Evolutionary conservation across 1,140 invertebrate species (phyloP), one percentile per base, ranked within the genome.

Genomic region (Helicoverpa armigera): DNA sequence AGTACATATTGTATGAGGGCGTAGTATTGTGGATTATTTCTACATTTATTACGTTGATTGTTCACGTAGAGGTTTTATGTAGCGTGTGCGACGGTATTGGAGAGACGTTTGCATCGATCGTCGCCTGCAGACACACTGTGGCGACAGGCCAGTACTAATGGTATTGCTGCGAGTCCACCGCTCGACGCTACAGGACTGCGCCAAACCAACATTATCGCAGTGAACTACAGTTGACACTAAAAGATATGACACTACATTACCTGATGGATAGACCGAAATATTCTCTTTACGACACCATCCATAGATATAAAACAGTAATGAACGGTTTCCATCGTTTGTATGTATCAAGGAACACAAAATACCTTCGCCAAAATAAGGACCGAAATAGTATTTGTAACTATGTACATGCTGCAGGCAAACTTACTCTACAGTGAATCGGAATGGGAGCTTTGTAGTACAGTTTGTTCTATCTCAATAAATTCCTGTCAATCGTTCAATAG

Each of bases 61-160:
- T 43, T 43, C 5, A 9, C 35, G 4, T 43, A 5, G 9, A 3
- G 18, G 58, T 23, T 60, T 14, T 61, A 61, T 61, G 11, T 61
- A 11, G 23, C 23, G 3, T 13, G 23, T 31, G 12, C 9, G 23
- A 29, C 18, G 29, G 11, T 61, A 60, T 43, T 43, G 35, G 35
- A 9, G 35, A 1, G 35, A 9, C 35, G 35, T 7, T 7, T 5
- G 35, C 35, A 43, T 43, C 35, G 35, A 43, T 23, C 9, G 58
- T 23, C 9, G 58, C 12, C 58, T 61, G 23, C 29, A 18, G 53
- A 13, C 12, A 18, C 7, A 29, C 23, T 29, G 23, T 61, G 29
- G 23, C 58, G 58, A 61, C 58, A 58, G 1, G 58, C 23, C 58
- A 31, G 58, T 29, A 60, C 58, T 61, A 61, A 61, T 61, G 58